Base-by-base conservation (phyloP, 2,888 invertebrate genomes). In the Cinara cedri region DNA sequence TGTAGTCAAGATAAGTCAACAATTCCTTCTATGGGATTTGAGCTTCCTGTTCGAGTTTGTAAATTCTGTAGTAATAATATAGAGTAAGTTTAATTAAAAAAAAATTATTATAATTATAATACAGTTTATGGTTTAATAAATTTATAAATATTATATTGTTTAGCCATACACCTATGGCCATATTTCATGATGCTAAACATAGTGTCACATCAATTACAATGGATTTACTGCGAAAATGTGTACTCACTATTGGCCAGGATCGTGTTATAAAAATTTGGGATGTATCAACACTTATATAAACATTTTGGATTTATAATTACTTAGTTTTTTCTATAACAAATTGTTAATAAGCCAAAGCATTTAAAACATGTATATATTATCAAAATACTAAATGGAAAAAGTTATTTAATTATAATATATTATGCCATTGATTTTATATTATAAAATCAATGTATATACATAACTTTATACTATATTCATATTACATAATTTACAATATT, bases 21-120 rank as follows among this genome's bases (percentile, higher is more conserved):
- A 81, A 93, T 98, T 85, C 98, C 99, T 2, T 89, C 92, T 72
- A 95, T 98, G 95, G 99, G 99, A 68, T 98, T 97, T 87, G 99
- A 99, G 88, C 97, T 96, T 87, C 94, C 95, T 85, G 97, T 98
- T 83, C 90, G 99, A 81, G 94, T 98, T 76, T 99, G 99, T 87
- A 93, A 96, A 85, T 91, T 91, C 54, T 99, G 99, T 87, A 92
- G 92, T 86, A 90, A 90, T 83, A 90, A 90, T 82, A 88, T 97
- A 60, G 95, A 96, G 95, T 96, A 86, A 90, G 93, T 90, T 71
- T 11, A n/a, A 60, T 42, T 55, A n/a, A 54, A 6, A 44, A n/a
- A 6, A 9, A 72, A 55, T 19, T 42, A 65, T 6, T 4, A 34
- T 34, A 34, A 9, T 24, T 16, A n/a, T n/a, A 10, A 19, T 81